Conservation (phyloP, 2,888 invertebrate genomes). For the Watsonalla cultraria region DNA sequence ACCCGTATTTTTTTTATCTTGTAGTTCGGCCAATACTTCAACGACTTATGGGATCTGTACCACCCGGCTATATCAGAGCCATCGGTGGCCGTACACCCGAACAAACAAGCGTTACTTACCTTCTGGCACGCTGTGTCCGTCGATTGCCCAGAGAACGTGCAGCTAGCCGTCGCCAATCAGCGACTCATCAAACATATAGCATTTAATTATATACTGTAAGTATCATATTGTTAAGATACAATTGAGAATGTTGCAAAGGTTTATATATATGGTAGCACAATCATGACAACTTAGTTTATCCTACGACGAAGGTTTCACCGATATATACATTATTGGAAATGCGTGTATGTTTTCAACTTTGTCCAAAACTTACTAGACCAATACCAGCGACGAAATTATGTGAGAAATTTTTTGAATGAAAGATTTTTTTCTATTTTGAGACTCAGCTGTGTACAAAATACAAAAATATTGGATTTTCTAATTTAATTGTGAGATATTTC, state of each 20-base stretch:
- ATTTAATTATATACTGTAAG: constrained; percentile 97
- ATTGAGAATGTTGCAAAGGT: no score
- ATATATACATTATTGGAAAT: no score
- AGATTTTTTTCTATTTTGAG: no score
- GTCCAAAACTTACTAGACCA: no score
- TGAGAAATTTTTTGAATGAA: background rate
- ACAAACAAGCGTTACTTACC: constrained; percentile 93
- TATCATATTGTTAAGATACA: constrained; percentile 17
- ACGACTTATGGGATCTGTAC: constrained; percentile 95
- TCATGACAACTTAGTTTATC: no score
- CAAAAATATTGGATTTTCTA: no score
- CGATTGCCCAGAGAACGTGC: constrained; percentile 96
- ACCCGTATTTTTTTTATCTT: constrained; percentile 29
- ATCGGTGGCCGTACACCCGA: constrained; percentile 95
- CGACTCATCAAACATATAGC: constrained; percentile 96
- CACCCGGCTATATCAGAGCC: constrained; percentile 97
- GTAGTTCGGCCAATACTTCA: constrained; percentile 94
- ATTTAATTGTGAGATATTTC: background rate
- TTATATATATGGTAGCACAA: no score
- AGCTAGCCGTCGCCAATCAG: constrained; percentile 90
- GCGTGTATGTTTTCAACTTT: no score
- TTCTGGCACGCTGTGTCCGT: constrained; percentile 97
- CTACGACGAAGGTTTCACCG: no score
- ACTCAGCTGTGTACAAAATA: no score
- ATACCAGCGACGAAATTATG: no score